These are phyloP conservation scores for Xiphorhynchus elegans DNA, from an alignment of 2,113 vertebrate species.

Conservation along the genomic window DNA sequence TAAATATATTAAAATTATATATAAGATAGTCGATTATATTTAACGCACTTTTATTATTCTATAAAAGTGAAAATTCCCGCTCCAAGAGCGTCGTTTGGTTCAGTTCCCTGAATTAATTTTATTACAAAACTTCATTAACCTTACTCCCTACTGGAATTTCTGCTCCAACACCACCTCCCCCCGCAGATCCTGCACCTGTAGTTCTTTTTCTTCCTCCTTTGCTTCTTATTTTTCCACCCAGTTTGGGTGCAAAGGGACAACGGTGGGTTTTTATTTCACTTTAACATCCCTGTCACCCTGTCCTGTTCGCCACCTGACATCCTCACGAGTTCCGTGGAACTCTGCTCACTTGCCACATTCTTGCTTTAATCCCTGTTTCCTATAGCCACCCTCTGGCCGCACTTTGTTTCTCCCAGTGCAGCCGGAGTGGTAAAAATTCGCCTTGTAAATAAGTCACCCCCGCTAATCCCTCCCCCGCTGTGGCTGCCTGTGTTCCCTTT, in stretches of 20 bases:
- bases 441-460: accelerated
- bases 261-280: not conserved
- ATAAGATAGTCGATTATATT: too few species aligned
- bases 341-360: accelerated
- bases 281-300: accelerated
- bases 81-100: accelerated
- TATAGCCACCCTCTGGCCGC: not conserved
- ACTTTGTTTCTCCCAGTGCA: not conserved
- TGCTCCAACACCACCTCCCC: too few species aligned
- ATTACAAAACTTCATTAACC: not conserved
- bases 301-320: not conserved
- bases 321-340: accelerated
- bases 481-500: accelerated
- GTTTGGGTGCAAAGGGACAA: too few species aligned
- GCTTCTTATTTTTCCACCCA: not conserved
- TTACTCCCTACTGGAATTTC: not conserved
- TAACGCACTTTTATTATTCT: not conserved
- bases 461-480: not conserved
- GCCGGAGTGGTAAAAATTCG: not conserved
- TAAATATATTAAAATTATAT: not conserved
- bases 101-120: not conserved
- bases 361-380: not conserved
- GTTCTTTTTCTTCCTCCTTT: too few species aligned
- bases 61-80: not conserved
- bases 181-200: too few species aligned